Percentiles rank a stretch among this genome's conserved stretches.
These are phyloP conservation scores for Lithobates sylvaticus DNA, from an alignment of 2,797 vertebrate genomes.

Conservation along the genomic window DNA sequence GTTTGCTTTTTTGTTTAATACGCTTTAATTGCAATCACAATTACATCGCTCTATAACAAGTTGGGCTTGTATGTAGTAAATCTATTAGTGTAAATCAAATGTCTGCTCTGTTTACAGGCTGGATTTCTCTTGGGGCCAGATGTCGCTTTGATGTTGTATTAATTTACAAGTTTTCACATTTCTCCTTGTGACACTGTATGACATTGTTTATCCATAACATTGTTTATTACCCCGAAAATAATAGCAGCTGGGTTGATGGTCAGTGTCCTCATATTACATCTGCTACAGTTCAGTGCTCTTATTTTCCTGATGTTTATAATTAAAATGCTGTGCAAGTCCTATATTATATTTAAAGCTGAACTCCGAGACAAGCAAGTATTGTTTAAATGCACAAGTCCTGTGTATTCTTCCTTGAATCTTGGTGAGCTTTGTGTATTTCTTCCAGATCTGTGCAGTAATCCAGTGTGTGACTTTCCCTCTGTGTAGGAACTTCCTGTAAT, in stretches of 20 bases:
- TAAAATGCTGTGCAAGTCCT: too few species aligned
- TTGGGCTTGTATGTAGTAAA: neutral
- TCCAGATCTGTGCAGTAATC: too few species aligned
- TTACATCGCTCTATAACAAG: neutral
- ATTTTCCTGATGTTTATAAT: neutral
- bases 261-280: neutral
- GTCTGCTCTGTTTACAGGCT: slow-evolving; percentile 27
- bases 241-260: neutral
- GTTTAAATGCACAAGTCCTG: too few species aligned
- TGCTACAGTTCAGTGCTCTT: neutral
- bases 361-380: too few species aligned
- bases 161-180: neutral
- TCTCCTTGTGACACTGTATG: slow-evolving; percentile 20
- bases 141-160: slow-evolving; percentile 11
- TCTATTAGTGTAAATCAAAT: neutral
- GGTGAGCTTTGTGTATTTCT: too few species aligned
- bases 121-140: neutral
- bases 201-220: slow-evolving; percentile 15
- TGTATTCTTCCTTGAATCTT: too few species aligned
- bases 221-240: neutral
- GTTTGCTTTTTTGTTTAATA: too few species aligned
- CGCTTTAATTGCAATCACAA: neutral
- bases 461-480: too few species aligned
- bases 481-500: too few species aligned
- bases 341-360: too few species aligned